Evolutionary conservation across 2,797 vertebrate genomes (phyloP).

Genomic region (Anabacerthia variegaticeps): DNA sequence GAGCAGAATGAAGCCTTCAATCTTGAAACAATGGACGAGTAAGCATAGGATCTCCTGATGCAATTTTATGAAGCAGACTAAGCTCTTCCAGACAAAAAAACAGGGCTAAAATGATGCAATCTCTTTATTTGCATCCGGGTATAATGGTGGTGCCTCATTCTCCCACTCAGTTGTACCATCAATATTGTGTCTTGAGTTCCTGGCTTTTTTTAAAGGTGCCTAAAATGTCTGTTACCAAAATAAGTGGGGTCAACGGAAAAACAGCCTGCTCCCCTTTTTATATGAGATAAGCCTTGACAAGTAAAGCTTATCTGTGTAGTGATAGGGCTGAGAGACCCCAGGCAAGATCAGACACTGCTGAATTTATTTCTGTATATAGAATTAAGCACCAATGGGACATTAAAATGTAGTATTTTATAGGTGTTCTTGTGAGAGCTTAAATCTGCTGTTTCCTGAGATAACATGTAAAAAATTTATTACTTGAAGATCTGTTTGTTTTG

Average conservation of each 20-base stretch:
- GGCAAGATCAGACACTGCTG: not conserved
- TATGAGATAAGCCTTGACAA: slow-evolving; percentile 1
- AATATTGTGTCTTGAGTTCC: not conserved
- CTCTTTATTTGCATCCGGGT: not conserved
- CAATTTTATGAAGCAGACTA: slow-evolving; percentile 2
- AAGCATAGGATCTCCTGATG: not conserved
- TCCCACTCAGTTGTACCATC: not conserved
- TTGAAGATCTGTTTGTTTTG: not conserved
- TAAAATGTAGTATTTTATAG: slow-evolving; percentile 1
- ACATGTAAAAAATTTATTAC: not conserved
- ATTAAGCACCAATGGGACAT: not conserved
- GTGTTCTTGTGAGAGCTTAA: not conserved
- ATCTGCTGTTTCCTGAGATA: slow-evolving; percentile 22
- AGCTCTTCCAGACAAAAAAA: not conserved
- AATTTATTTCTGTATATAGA: not conserved
- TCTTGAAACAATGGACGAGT: not conserved
- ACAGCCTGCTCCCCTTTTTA: not conserved
- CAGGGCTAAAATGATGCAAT: not conserved
- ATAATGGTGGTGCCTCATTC: not conserved
- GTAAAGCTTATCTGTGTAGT: not conserved
- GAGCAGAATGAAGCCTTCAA: not conserved
- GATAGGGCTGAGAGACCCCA: not conserved
- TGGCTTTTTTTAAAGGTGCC: not conserved
- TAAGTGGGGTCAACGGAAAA: not conserved
- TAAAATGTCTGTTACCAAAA: not conserved